phyloP scores from a whole-genome alignment of 2,113 vertebrate genomes.

The Halcyon senegalensis region DNA sequence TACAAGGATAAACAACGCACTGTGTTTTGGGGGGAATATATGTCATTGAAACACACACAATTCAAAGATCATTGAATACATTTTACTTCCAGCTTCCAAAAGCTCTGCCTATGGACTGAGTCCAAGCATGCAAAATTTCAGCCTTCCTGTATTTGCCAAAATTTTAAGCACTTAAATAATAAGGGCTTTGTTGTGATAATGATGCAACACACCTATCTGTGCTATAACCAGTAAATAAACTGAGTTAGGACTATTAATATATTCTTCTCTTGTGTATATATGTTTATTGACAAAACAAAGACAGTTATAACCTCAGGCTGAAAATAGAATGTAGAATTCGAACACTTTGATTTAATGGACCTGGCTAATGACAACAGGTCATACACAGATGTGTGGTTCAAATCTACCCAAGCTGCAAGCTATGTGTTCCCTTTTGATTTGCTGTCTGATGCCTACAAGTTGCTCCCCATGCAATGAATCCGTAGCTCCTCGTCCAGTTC shows the following conservation, averaged over 20 bases:
- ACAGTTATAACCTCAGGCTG: not conserved
- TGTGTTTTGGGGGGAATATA: not conserved
- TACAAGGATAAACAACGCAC: not conserved
- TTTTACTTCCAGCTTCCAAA: not conserved
- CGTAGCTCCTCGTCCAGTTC: not conserved
- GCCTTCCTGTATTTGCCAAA: not conserved
- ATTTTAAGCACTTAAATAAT: not conserved
- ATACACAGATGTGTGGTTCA: rapidly evolving
- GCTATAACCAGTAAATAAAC: not conserved
- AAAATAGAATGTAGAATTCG: not conserved
- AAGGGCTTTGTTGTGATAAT: not conserved
- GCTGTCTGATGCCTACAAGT: not conserved
- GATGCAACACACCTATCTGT: not conserved
- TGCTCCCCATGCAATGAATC: not conserved
- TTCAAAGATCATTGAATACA: not conserved
- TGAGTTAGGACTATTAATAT: not conserved
- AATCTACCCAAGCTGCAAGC: not conserved
- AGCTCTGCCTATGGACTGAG: not conserved
- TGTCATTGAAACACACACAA: not conserved
- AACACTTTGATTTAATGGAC: not conserved
- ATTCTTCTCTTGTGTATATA: not conserved
- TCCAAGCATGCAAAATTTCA: not conserved
- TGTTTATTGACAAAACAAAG: not conserved
- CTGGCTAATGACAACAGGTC: not conserved
- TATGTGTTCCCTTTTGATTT: not conserved